Conservation (phyloP, 2,888 invertebrate species). For the Nebria brevicollis region DNA sequence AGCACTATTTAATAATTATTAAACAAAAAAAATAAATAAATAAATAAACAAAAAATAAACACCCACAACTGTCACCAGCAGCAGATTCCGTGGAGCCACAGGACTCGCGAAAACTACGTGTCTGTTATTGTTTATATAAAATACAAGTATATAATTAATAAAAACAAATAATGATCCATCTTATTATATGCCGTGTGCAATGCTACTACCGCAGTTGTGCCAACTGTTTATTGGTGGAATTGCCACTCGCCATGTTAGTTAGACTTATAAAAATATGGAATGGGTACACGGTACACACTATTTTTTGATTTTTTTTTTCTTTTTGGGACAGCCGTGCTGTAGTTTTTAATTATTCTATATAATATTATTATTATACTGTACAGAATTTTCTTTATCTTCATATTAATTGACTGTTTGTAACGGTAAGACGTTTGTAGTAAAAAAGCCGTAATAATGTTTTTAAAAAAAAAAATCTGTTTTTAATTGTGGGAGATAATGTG, state of each 20-base stretch:
- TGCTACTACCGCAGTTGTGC: conserved; percentile 42
- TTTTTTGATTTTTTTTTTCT: neutral
- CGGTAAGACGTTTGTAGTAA: conserved; percentile 47
- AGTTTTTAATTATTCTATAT: conserved; percentile 45
- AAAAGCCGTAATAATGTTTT: conserved; percentile 39
- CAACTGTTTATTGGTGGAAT: conserved; percentile 21
- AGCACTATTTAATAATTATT: neutral
- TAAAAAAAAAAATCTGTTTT: conserved; percentile 40
- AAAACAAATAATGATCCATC: conserved; percentile 24
- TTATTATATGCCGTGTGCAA: conserved; percentile 41
- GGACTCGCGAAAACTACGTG: conserved; percentile 20
- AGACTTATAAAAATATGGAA: conserved; percentile 40
- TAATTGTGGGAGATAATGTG: conserved; percentile 38
- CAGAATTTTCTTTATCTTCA: conserved; percentile 47
- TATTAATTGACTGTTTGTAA: conserved; percentile 45
- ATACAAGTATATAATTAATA: conserved; percentile 22
- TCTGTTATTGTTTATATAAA: conserved; percentile 28
- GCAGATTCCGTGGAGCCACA: neutral
- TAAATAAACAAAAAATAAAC: conserved; percentile 5
- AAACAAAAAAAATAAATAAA: neutral
- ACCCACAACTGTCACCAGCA: conserved; percentile 3
- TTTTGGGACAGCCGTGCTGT: conserved; percentile 46
- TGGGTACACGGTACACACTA: conserved; percentile 43
- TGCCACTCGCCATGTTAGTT: conserved; percentile 45
- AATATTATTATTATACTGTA: conserved; percentile 46